Base-by-base conservation (phyloP, 2,113 vertebrate species). In the Syngnathus scovelli region DNA sequence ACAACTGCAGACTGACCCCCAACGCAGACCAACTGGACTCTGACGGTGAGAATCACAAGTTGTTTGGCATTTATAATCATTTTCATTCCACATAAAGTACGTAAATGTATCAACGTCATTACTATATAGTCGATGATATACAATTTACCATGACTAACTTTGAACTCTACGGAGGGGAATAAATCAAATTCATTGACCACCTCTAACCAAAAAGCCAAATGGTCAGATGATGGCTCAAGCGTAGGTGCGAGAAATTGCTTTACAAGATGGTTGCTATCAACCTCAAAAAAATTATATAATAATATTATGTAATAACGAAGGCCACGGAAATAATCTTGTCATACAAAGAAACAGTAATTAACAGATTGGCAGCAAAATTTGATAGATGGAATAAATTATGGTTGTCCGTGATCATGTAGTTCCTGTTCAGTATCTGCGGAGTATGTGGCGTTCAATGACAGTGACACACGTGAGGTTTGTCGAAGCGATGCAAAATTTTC, bases 1-100 rank as follows among this genome's bases (percentile, higher is more conserved):
- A 98, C 85, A 99, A 99, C 86, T 98, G 97, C 82, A 91, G 97
- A 44, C 92, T 99, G 5, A 94, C 95, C 6, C 90, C 90, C 80
- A 99, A 99, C 68, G 89, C 91, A 44, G 93, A 89, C 61, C 97
- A 99, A 83, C 79, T 93, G 68, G 96, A 99, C 74, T 78, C 89
- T 3, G 93, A 97, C 6, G 96, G 97, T 98, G 78, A 93, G 93
- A 71, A 9, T 16, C 58, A 60, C 3, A 19, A 38, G 36, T 39
- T 21, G 19, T 44, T 27, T 43, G 19, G 39, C 15, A 0, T 5
- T 27, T 62, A 27, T 10, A 7, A 27, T 62, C n/a, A 21, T 43
- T 23, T 23, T 7, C 6, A 27, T 23, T 44, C 12, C 11, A 41
- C 38, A 62, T 56, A 56, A 56, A 15, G 3, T 27, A 23, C 6